Evolutionary conservation across 2,888 invertebrate species (phyloP).

Genomic region (Drosophila putrida): DNA sequence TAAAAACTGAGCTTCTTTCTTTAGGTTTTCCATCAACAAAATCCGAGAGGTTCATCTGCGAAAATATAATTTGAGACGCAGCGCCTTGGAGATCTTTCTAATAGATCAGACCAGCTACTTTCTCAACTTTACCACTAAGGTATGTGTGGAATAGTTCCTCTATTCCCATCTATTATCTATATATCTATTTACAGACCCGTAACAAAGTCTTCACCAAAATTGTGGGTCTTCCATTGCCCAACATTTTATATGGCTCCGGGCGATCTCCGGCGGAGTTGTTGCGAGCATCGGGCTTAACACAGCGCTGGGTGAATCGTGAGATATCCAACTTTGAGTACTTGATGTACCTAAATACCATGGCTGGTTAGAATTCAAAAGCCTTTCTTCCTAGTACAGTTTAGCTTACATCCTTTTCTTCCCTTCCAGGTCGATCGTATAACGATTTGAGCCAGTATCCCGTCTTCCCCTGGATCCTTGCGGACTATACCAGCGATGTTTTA

Average conservation of each 20-base stretch:
- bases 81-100: constrained; percentile 89
- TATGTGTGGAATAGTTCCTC: constrained; percentile 57
- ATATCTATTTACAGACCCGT: too few species aligned
- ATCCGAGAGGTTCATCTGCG: constrained; percentile 88
- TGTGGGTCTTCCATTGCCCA: constrained; percentile 87
- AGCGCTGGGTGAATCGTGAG: constrained; percentile 89
- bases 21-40: constrained; percentile 86
- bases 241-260: constrained; percentile 87
- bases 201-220: constrained; percentile 88
- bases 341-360: constrained; percentile 91
- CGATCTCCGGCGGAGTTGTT: constrained; percentile 88
- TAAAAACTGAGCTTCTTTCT: not conserved
- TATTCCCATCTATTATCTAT: constrained; percentile 21
- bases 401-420: rapidly evolving
- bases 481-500: constrained; percentile 89
- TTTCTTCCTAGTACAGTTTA: not conserved
- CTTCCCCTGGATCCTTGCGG: constrained; percentile 92
- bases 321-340: constrained; percentile 91
- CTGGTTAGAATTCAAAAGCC: constrained; percentile 78
- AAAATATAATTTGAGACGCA: constrained; percentile 88
- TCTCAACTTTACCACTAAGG: constrained; percentile 88
- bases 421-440: constrained; percentile 90
- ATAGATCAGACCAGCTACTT: constrained; percentile 89
- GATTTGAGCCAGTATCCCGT: constrained; percentile 93
- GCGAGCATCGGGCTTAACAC: constrained; percentile 87